Percentiles rank a stretch among this genome's conserved stretches.
phyloP scores from a whole-genome alignment of 2,888 invertebrate species.

The Synanthedon andrenaeformis region DNA sequence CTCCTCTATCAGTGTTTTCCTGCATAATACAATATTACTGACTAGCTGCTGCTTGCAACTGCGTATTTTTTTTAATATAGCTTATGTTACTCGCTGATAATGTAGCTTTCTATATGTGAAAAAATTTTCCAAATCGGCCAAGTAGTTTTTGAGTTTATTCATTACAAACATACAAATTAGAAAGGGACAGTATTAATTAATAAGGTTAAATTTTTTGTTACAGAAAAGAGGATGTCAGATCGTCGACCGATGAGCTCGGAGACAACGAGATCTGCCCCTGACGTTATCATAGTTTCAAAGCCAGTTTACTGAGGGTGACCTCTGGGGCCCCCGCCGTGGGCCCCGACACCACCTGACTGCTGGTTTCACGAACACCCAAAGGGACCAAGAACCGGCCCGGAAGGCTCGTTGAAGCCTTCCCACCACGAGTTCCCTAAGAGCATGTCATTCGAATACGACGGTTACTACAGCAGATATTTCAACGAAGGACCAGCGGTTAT shows the following conservation, averaged over 20 bases:
- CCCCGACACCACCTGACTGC: constrained; percentile 49
- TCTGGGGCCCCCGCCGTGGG: constrained; percentile 62
- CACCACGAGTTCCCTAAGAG: constrained; percentile 35
- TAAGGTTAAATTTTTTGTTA: constrained; percentile 7
- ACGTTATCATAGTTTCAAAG: constrained; percentile 81
- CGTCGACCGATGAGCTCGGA: constrained; percentile 82
- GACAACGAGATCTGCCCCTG: constrained; percentile 90
- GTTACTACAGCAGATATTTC: constrained; percentile 53
- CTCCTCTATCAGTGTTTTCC: too few relatives aligned
- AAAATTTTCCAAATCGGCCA: too few relatives aligned
- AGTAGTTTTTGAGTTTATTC: too few relatives aligned
- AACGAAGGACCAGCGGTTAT: constrained; percentile 45
- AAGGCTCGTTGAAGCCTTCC: constrained; percentile 35
- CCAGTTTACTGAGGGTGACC: constrained; percentile 68
- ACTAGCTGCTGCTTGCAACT: too few relatives aligned
- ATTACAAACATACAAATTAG: too few relatives aligned
- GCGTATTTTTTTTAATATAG: too few relatives aligned
- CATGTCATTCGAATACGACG: constrained; percentile 44
- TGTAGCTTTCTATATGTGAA: too few relatives aligned
- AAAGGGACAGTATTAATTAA: too few relatives aligned
- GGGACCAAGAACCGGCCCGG: constrained; percentile 42
- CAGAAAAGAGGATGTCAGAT: constrained; percentile 55
- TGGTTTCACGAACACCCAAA: constrained; percentile 29
- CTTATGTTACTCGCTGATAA: too few relatives aligned
- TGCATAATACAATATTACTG: too few relatives aligned